These are phyloP conservation scores for Columba guinea DNA, from an alignment of 2,797 vertebrate species.

Conservation along the genomic window DNA sequence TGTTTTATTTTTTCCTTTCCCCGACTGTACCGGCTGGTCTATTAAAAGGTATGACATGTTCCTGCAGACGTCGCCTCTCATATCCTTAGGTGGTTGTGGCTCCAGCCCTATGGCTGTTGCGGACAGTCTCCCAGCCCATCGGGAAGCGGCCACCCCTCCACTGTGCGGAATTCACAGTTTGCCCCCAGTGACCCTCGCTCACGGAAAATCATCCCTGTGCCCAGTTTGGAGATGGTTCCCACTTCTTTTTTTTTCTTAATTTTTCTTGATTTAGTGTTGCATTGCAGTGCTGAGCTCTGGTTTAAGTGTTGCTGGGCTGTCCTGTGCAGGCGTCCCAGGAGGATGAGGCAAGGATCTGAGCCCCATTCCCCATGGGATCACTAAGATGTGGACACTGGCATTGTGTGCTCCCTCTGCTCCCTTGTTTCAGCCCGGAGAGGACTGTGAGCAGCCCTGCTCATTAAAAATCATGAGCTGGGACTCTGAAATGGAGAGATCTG, in stretches of 20 bases:
- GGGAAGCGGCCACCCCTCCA: background rate
- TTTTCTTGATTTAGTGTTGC: background rate
- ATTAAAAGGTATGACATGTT: constrained; percentile 28
- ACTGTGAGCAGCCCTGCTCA: background rate
- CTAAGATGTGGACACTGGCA: fast-evolving
- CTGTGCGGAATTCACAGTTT: background rate
- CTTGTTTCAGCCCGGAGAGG: background rate
- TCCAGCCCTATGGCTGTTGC: background rate
- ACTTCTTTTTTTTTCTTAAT: background rate
- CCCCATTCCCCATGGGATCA: fast-evolving
- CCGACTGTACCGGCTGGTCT: background rate
- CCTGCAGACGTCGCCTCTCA: background rate
- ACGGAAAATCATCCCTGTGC: background rate
- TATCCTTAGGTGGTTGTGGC: background rate
- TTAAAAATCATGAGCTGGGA: background rate
- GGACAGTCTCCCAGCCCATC: background rate
- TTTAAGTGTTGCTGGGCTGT: background rate
- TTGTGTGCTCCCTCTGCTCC: fast-evolving
- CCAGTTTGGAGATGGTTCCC: background rate
- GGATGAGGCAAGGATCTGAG: background rate
- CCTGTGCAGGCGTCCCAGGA: fast-evolving
- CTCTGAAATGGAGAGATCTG: background rate
- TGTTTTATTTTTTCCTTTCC: fast-evolving
- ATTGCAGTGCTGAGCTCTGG: background rate
- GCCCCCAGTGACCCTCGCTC: background rate